Base-by-base conservation (phyloP, 2,113 vertebrate genomes). In the Apus apus region DNA sequence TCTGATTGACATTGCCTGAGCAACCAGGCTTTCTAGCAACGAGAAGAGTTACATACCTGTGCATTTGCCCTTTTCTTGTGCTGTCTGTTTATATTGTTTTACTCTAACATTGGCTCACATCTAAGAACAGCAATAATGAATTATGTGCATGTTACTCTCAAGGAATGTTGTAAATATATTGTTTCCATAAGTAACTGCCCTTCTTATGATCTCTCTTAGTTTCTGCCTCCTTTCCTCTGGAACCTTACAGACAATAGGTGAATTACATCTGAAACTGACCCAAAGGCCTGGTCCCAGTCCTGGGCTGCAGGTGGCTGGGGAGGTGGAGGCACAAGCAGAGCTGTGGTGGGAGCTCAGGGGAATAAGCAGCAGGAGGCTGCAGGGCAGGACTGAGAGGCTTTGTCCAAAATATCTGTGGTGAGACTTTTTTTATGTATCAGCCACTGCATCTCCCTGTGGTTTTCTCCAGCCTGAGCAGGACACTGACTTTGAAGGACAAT, bases 21-120 rank as follows among this genome's bases (percentile, higher is more conserved):
- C 75, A 97, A 96, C 65, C 56, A 67, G 91, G 64, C 64, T 77
- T 78, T 85, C 88, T 25, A 82, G n/a, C 48, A 61, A 90, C 93
- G 79, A 78, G 20, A 82, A 58, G 43, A 92, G 11, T 13, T 56
- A 26, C 14, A 18, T 23, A 27, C n/a, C 7, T 67, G 32, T 43
- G 29, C 22, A 32, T 60, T 26, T 91, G 45, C n/a, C 50, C 65
- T 79, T 85, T 56, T 36, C 78, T 64, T 65, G 40, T 15, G 9
- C n/a, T 75, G 27, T 78, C 36, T 72, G 30, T 78, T 43, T 65
- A 22, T 57, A 30, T 65, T 53, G 17, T 34, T 81, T 70, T n/a
- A 50, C 62, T 77, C 34, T 74, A 73, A 54, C 1, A 2, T n/a
- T 64, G 26, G 29, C 56, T n/a, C 2, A 3, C 19, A 40, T 60